Evolutionary conservation across 2,113 vertebrate genomes (phyloP), one percentile per base, ranked within the genome.

Genomic region (Turdus rufiventris): DNA sequence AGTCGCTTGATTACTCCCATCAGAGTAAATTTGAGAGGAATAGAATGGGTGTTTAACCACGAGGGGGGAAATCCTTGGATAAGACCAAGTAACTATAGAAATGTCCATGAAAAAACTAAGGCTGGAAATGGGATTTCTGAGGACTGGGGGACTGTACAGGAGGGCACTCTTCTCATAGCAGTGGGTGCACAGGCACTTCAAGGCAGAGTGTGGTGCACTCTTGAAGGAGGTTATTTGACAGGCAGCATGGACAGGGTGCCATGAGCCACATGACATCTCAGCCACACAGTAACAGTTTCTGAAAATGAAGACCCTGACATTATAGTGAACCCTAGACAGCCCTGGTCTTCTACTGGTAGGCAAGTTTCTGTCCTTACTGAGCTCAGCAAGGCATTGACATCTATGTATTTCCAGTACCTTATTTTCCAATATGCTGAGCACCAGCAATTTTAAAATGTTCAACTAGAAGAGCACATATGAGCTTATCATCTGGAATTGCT

Each of bases 1-100:
- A 58, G 25, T 36, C 2, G 14, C 38, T 62, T 0, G 0, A 28
- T 36, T 47, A 21, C 26, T 70, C 34, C 48, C 33, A 58, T 21
- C 20, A 38, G 2, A 74, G 48, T 8, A 82, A 74, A 74, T 10
- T 1, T 14, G n/a, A 66, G n/a, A 66, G 48, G 73, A 91, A 68
- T 24, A 66, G 33, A 77, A 68, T 8, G 23, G 25, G 26, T 80
- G 12, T 50, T 73, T 74, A 79, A 68, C 17, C 19, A 48, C 0
- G 0, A 82, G 14, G 4, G 33, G 17, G 29, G 40, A 89, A 89
- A 70, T 56, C 28, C 25, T 21, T 33, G n/a, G 34, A 47, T 26
- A 67, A 78, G 61, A 47, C 9, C 36, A 85, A 66, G 33, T 58
- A 54, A 66, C 29, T 62, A 54, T 3, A 65, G n/a, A 90, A 61